A percentile compares a stretch with the other conserved stretches of the same genome.
Evolutionary conservation across 2,113 vertebrate genomes (phyloP).

Genomic region (Tupaia tana): DNA sequence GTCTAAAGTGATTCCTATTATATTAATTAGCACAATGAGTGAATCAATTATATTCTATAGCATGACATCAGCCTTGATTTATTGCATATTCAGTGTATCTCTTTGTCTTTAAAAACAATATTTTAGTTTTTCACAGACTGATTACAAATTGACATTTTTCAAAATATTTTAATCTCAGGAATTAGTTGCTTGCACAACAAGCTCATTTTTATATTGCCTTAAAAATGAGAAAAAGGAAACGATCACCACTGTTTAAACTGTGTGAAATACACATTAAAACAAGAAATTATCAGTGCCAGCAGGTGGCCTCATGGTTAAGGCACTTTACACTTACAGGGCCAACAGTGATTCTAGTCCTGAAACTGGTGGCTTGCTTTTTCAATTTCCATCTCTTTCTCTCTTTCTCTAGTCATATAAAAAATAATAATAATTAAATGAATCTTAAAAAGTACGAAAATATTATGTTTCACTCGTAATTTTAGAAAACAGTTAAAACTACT

Average conservation of each 20-base stretch:
- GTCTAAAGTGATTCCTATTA: background rate
- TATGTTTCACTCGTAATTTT: background rate
- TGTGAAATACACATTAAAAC: background rate
- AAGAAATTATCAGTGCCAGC: background rate
- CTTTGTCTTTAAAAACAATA: background rate
- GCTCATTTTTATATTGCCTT: background rate
- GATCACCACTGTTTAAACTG: background rate
- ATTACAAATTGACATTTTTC: slow-evolving; percentile 20
- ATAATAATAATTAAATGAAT: too few relatives aligned
- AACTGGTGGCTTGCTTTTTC: too few relatives aligned
- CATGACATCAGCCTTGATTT: background rate
- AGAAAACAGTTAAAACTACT: background rate
- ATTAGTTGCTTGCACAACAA: background rate
- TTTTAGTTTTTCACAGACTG: background rate
- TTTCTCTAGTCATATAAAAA: too few relatives aligned
- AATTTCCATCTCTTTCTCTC: too few relatives aligned
- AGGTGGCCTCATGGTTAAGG: too few relatives aligned
- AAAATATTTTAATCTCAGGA: background rate
- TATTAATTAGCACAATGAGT: background rate
- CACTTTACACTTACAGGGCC: too few relatives aligned
- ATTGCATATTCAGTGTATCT: background rate
- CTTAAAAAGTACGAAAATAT: background rate
- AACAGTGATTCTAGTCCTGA: too few relatives aligned
- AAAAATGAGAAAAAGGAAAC: slow-evolving; percentile 36
- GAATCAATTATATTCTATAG: background rate